Base-by-base conservation (phyloP, 2,113 vertebrate species). In the Neopipo cinnamomea region DNA sequence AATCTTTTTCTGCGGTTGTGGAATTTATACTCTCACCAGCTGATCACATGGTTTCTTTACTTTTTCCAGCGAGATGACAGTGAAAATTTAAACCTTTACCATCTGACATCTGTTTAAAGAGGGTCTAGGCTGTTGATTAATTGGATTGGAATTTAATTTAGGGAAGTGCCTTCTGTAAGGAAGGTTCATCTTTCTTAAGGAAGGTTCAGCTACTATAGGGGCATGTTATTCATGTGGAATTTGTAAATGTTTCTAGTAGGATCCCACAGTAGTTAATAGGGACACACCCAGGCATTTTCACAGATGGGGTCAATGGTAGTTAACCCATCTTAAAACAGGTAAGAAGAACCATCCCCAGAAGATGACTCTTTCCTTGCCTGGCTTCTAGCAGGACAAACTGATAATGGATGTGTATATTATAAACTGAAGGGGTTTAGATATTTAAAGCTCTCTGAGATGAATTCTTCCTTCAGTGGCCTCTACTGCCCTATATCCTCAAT, bases 1-100 rank as follows among this genome's bases (percentile, higher is more conserved):
- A 14, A 1, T 6, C 47, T 47, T 77, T 85, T 79, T 25, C 8
- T n/a, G 18, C 14, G 7, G 0, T 1, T 49, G 14, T 5, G 3
- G 12, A 10, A 75, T 53, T 85, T 78, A n/a, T 66, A 35, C 11
- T 50, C 21, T 72, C 24, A 61, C 2, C 7, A 53, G 23, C 3
- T 37, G 16, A 41, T 75, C n/a, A 28, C 4, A 30, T 11, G 1
- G 6, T 59, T 84, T 80, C 22, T 49, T 92, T 24, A 52, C 23
- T 10, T 41, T 87, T 62, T 73, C 18, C 37, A 35, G 1, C 18
- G 23, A 12, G 46, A 78, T 16, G 22, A 53, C 5, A 41, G 31
- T 12, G 56, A 91, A 87, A 71, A 71, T 63, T 15, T 37, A 44
- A 56, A 71, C 1, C 9, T 23, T 74, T 65, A 10, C 12, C 81